These are phyloP conservation scores for Triplophysa siluroides DNA, from an alignment of 2,113 vertebrate genomes.

Conservation along the genomic window DNA sequence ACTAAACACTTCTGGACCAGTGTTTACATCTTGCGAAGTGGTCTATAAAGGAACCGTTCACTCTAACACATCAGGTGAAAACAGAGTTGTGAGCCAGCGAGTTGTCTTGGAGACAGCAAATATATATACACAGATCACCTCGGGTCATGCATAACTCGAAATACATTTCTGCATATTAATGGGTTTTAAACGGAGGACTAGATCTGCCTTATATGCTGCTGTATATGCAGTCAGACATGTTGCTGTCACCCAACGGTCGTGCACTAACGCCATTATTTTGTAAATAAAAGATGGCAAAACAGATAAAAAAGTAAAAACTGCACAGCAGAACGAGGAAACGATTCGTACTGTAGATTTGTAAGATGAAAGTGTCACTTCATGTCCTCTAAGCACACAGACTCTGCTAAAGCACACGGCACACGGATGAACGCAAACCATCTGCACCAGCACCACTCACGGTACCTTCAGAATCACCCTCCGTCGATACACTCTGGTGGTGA, in stretches of 20 bases:
- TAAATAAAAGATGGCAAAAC: not conserved
- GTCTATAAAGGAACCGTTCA: not conserved
- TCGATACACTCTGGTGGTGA: slow-evolving; percentile 89
- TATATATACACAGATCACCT: not conserved
- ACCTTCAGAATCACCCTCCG: slow-evolving; percentile 95
- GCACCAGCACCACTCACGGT: slow-evolving; percentile 58
- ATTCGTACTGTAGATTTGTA: not conserved
- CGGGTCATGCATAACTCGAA: too few relatives aligned
- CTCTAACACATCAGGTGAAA: not conserved
- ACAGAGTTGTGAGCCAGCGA: not conserved
- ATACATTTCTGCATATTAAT: too few relatives aligned
- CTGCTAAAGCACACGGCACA: slow-evolving; percentile 31
- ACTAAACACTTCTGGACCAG: too few relatives aligned
- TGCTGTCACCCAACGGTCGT: too few relatives aligned
- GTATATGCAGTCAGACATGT: too few relatives aligned
- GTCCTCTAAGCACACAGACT: slow-evolving; percentile 25
- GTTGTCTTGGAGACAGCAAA: not conserved
- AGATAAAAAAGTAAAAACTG: not conserved
- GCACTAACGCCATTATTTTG: not conserved
- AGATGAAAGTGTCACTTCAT: slow-evolving; percentile 18
- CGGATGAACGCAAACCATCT: slow-evolving; percentile 2
- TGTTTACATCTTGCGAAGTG: too few relatives aligned
- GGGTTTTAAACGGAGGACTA: too few relatives aligned
- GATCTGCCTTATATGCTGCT: too few relatives aligned
- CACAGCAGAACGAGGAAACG: not conserved